Conservation (phyloP, 2,797 vertebrate species). For the Acanthiza pusilla region DNA sequence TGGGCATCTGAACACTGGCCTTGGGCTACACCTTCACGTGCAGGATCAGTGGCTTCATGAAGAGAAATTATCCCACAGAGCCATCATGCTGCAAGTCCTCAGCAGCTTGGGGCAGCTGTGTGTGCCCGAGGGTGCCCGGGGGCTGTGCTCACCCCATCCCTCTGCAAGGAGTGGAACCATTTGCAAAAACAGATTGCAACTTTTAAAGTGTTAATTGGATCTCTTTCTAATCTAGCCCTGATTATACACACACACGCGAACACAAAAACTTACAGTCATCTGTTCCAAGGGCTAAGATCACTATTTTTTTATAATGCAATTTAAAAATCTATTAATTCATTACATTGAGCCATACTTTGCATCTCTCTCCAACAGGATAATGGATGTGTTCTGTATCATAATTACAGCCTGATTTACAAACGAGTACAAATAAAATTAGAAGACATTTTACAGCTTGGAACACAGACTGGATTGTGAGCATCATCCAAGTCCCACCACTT, state of each 20-base stretch:
- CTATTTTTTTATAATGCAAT: slow-evolving; percentile 65
- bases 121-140: not conserved
- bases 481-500: slow-evolving; percentile 54
- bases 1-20: not conserved
- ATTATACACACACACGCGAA: slow-evolving; percentile 35
- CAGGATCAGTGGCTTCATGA: rapidly evolving
- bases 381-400: slow-evolving; percentile 61
- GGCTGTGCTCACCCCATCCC: not conserved
- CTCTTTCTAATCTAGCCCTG: slow-evolving; percentile 53
- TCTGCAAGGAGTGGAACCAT: not conserved
- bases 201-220: slow-evolving; percentile 65
- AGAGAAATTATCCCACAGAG: not conserved
- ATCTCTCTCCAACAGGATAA: slow-evolving; percentile 64
- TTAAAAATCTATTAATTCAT: slow-evolving; percentile 69
- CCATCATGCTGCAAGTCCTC: rapidly evolving
- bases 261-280: slow-evolving; percentile 64
- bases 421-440: slow-evolving; percentile 67
- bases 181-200: slow-evolving; percentile 62
- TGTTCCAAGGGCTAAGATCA: slow-evolving; percentile 68
- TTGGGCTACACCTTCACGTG: not conserved
- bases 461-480: slow-evolving; percentile 50
- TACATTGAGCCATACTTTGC: slow-evolving; percentile 62
- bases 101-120: not conserved
- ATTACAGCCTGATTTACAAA: slow-evolving; percentile 66
- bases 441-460: slow-evolving; percentile 66